Conservation (phyloP, 2,113 vertebrate genomes). For the Neofelis nebulosa region DNA sequence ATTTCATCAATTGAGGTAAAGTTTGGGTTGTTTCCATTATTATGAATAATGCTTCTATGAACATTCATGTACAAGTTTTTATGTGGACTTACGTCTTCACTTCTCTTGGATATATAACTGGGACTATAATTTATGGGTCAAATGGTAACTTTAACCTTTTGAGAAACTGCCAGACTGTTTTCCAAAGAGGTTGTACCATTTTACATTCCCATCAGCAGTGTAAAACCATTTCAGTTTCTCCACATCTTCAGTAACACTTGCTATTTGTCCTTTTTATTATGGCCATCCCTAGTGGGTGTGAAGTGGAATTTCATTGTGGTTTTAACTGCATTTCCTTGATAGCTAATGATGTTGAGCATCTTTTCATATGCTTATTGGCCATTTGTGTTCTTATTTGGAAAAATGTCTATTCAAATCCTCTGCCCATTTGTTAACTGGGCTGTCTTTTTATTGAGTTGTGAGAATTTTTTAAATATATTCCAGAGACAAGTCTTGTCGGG, state of each 20-base stretch:
- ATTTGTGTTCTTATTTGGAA: conserved; percentile 44
- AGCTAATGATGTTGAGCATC: neutral
- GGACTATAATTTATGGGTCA: neutral
- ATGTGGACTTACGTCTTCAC: neutral
- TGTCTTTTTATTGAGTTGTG: conserved; percentile 29
- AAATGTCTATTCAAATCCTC: neutral
- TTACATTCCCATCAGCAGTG: neutral
- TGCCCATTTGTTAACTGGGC: neutral
- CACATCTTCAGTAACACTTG: neutral
- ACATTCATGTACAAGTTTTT: neutral
- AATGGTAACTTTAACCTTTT: neutral
- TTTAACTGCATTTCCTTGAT: neutral
- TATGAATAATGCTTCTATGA: neutral
- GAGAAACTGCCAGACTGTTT: conserved; percentile 5
- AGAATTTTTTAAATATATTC: neutral
- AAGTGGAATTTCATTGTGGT: neutral
- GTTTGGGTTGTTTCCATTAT: neutral
- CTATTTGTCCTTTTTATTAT: neutral
- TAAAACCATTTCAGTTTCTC: neutral
- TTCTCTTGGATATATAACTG: neutral
- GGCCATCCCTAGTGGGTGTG: neutral
- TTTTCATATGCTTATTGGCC: neutral
- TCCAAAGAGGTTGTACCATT: neutral
- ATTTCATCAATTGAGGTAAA: neutral
- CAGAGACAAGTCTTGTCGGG: neutral